Base-by-base conservation (phyloP, 1,140 invertebrate genomes). In the Belonocnema kinseyi region DNA sequence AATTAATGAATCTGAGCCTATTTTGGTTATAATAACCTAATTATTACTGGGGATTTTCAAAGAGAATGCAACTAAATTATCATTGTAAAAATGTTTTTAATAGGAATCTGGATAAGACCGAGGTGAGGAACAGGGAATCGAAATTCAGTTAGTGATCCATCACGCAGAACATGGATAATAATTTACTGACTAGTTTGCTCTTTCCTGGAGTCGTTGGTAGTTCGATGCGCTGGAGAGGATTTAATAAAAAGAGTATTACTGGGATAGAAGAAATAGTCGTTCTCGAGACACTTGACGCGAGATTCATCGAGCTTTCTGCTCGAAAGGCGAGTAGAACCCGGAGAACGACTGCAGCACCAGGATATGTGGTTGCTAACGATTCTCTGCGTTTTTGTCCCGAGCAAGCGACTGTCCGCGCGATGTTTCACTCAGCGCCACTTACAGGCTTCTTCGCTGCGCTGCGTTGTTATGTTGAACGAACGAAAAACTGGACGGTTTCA, bases 381-480 rank as follows among this genome's bases (percentile, higher is more conserved):
- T 81, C 81, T 73, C 82, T 76, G 80, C 76, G 82, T 88, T 86
- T 86, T 85, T 85, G 86, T 81, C 83, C 54, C 72, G 80, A 80
- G 76, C 78, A 40, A 85, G 77, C 74, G 83, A 85, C 83, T 83
- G 85, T 82, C 83, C 76, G 79, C 74, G 73, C 85, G 84, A 87
- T 85, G 83, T 87, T 86, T 87, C 85, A 87, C 85, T 87, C 85
- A 85, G 80, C 85, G 80, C 80, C 80, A 83, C 83, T 85, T 82
- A 82, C 78, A 80, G 83, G 76, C 79, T 77, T 81, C 79, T 78
- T 81, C 77, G 78, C 76, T 77, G 26, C 26, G 26, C 26, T 33
- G 26, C 26, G 26, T 33, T 5, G 26, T 33, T 33, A 33, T 33
- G 77, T 80, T 76, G 77, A 75, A 74, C 54, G 56, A 73, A 77